Conservation (phyloP, 2,113 vertebrate genomes). For the Pampusana beccarii region DNA sequence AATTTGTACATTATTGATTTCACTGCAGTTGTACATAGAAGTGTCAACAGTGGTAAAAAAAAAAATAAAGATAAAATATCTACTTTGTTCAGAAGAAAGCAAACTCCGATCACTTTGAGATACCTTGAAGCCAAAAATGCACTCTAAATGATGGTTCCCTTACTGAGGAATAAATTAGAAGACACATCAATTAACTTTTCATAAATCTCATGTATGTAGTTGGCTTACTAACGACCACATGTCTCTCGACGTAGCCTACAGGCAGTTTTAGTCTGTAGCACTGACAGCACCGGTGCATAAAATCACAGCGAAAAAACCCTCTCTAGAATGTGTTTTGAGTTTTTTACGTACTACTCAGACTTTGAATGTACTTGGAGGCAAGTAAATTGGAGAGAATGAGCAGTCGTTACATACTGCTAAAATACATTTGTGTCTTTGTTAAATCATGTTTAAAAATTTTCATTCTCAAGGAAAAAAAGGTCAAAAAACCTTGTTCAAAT, state of each 20-base stretch:
- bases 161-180: background rate
- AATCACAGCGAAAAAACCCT: background rate
- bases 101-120: background rate
- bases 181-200: conserved; percentile 36
- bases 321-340: conserved; percentile 32
- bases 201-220: conserved; percentile 18
- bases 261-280: conserved; percentile 37
- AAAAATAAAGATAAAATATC: conserved; percentile 13
- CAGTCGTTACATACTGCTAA: conserved; percentile 25
- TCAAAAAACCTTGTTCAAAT: background rate
- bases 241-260: background rate
- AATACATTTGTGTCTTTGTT: conserved; percentile 38
- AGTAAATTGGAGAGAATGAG: conserved; percentile 52
- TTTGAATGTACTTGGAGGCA: conserved; percentile 49
- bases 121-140: conserved; percentile 1
- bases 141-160: background rate
- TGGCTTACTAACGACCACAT: background rate
- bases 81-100: conserved; percentile 20
- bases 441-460: conserved; percentile 6
- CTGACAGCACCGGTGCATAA: conserved; percentile 32
- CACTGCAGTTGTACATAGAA: conserved; percentile 22
- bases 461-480: background rate
- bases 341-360: conserved; percentile 25
- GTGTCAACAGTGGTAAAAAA: conserved; percentile 34
- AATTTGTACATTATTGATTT: background rate